phyloP scores from a whole-genome alignment of 64 coral and sea anemone species.

The Porites australiensis region DNA sequence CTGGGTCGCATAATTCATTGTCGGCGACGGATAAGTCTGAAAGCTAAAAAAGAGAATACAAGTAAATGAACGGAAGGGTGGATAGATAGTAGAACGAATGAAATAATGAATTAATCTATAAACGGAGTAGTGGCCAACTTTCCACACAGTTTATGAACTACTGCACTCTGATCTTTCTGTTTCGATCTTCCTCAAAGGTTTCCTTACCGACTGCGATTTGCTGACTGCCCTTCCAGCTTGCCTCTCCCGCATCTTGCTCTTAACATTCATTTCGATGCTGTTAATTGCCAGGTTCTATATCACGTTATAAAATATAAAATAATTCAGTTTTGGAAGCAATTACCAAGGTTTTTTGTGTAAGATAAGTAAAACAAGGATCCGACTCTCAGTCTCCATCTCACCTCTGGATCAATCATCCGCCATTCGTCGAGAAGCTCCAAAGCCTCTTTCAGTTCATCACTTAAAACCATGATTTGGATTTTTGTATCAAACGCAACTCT shows the following conservation, averaged over 20 bases:
- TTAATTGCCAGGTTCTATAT: background rate
- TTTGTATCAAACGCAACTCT: background rate
- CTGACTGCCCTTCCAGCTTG: background rate
- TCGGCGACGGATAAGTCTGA: background rate
- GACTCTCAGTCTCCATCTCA: background rate
- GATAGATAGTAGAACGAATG: too few relatives aligned
- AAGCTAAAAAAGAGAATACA: constrained; percentile 16
- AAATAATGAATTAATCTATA: too few relatives aligned
- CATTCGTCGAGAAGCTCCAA: constrained; percentile 8
- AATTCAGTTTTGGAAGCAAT: too few relatives aligned
- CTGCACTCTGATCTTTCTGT: too few relatives aligned
- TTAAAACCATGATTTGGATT: background rate
- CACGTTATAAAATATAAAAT: too few relatives aligned
- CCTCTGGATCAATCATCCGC: background rate
- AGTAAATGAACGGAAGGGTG: too few relatives aligned
- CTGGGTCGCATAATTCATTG: background rate
- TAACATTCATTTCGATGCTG: background rate
- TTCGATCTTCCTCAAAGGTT: too few relatives aligned
- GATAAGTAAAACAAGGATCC: too few relatives aligned
- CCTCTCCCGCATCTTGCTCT: background rate
- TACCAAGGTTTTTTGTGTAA: too few relatives aligned
- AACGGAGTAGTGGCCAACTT: too few relatives aligned
- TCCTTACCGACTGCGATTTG: constrained; percentile 14
- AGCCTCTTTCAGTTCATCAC: background rate
- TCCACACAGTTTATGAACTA: too few relatives aligned